A percentile compares a stretch with the other conserved stretches of the same genome.
These are phyloP conservation scores for Aspidiotus rigidus DNA, from an alignment of 2,888 invertebrate species.

Conservation along the genomic window DNA sequence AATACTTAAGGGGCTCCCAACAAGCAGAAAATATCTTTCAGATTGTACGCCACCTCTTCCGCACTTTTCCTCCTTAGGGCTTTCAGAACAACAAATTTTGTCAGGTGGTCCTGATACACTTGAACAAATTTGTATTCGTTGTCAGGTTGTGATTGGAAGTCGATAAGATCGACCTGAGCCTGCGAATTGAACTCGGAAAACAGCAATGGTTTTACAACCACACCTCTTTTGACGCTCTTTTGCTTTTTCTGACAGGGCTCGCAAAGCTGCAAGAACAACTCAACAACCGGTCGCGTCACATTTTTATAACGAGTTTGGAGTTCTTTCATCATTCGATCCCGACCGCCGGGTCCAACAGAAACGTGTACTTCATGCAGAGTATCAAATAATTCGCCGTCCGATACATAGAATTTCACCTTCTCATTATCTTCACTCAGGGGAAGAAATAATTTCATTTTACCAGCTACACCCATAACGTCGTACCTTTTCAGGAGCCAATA, in stretches of 20 bases:
- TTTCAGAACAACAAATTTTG: slow-evolving; percentile 41
- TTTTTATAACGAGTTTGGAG: background rate
- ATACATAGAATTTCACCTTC: background rate
- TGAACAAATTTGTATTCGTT: too few relatives aligned
- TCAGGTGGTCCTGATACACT: too few relatives aligned
- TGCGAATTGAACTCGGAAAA: slow-evolving; percentile 23
- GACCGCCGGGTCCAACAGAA: background rate
- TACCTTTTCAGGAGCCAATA: too few relatives aligned
- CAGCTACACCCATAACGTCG: background rate
- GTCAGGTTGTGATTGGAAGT: slow-evolving; percentile 40
- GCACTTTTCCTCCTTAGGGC: slow-evolving; percentile 40
- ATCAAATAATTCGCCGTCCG: background rate
- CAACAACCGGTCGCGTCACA: background rate
- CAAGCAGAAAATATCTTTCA: slow-evolving; percentile 35
- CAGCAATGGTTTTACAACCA: background rate
- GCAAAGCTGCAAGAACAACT: background rate
- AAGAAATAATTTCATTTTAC: background rate
- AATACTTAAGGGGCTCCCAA: too few relatives aligned
- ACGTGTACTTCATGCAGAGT: background rate
- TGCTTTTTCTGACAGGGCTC: too few relatives aligned
- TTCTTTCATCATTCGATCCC: background rate
- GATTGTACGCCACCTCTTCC: slow-evolving; percentile 39
- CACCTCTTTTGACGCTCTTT: background rate
- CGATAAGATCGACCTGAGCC: slow-evolving; percentile 41
- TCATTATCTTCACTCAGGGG: background rate